These are phyloP conservation scores for Semotilus atromaculatus DNA, from an alignment of 2,797 vertebrate species.

Conservation along the genomic window DNA sequence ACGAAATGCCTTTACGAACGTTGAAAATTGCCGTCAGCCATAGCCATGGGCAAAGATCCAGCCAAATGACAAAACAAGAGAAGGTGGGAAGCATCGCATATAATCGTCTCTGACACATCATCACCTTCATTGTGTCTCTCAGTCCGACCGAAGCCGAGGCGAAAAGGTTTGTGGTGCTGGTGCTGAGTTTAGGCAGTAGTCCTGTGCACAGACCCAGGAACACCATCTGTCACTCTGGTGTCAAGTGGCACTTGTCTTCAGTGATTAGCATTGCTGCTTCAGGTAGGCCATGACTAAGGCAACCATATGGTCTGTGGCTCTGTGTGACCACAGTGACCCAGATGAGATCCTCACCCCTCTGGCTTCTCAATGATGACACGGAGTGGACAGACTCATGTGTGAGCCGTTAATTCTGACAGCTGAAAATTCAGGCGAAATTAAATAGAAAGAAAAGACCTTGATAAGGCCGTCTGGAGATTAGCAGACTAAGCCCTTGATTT, in stretches of 20 bases:
- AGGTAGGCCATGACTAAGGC: constrained; percentile 71
- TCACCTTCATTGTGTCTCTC: constrained; percentile 73
- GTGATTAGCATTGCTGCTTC: constrained; percentile 79
- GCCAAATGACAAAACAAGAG: constrained; percentile 72
- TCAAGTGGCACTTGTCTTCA: constrained; percentile 82
- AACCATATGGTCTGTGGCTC: constrained; percentile 63
- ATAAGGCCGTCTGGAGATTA: constrained; percentile 3
- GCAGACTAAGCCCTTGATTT: constrained; percentile 33
- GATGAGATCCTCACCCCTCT: constrained; percentile 48
- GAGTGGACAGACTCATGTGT: constrained; percentile 24
- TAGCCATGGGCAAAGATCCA: constrained; percentile 67
- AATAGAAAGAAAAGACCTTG: constrained; percentile 19
- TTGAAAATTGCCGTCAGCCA: constrained; percentile 67
- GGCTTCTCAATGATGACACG: constrained; percentile 28
- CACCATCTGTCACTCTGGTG: constrained; percentile 74
- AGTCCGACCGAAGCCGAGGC: constrained; percentile 62
- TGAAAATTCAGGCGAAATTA: constrained; percentile 13
- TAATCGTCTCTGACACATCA: constrained; percentile 80
- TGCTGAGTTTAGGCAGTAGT: constrained; percentile 49
- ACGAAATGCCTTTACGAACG: constrained; percentile 60
- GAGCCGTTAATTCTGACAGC: not conserved
- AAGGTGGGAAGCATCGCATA: constrained; percentile 74
- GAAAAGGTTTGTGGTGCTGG: constrained; percentile 46
- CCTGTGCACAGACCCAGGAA: constrained; percentile 53
- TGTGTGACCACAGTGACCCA: constrained; percentile 51